Evolutionary conservation across 2,113 vertebrate species (phyloP).

Genomic region (Climacteris rufus): DNA sequence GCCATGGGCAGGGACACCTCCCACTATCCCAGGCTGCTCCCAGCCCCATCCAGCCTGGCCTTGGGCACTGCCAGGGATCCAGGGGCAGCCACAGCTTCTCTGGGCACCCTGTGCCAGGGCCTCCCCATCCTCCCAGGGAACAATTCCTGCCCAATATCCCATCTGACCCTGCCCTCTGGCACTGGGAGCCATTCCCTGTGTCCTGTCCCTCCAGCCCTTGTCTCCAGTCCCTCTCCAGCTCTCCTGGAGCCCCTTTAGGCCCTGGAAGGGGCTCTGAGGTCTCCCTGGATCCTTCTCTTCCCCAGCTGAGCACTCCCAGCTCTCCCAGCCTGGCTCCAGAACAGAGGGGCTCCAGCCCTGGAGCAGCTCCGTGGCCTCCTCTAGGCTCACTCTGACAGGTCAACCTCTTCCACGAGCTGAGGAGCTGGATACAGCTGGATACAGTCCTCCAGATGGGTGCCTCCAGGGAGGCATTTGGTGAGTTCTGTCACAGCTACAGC

Average conservation of each 20-base stretch:
- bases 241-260: background rate
- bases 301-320: background rate
- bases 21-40: background rate
- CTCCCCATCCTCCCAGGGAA: background rate
- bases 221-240: background rate
- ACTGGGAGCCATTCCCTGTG: background rate
- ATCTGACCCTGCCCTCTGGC: background rate
- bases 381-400: background rate
- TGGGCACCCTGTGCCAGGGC: background rate
- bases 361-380: fast-evolving
- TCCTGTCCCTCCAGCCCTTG: background rate
- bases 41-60: background rate
- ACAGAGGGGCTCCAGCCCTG: background rate
- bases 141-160: background rate
- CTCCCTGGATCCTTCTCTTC: background rate
- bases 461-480: background rate
- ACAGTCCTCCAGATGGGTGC: background rate
- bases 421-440: background rate
- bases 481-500: background rate
- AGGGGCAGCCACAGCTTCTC: background rate
- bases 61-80: background rate
- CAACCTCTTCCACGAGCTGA: background rate
- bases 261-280: background rate
- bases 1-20: background rate
- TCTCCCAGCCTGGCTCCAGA: background rate